Base-by-base conservation (phyloP, 1,140 invertebrate species). In the Achroia grisella region DNA sequence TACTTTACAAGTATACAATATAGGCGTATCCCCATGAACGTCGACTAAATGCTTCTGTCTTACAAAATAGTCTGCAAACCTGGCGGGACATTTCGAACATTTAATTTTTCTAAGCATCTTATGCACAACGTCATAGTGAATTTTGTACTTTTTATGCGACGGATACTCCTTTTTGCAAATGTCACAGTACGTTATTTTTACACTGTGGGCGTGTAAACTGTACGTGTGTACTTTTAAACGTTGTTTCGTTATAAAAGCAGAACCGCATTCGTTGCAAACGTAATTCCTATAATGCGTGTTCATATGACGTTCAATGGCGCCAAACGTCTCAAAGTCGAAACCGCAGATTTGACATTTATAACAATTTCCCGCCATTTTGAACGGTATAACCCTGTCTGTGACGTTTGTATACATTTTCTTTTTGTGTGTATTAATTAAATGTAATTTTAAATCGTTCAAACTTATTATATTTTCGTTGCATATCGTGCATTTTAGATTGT, bases 271-370 rank as follows among this genome's bases (percentile, higher is more conserved):
- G 8, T 74, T 66, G 39, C 75, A 79, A 0, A 69, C 58, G 32
- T 56, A 73, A 29, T 71, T 79, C 10, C 70, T 56, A n/a, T 59
- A 79, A 51, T 79, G 75, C 4, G 46, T 42, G 30, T 75, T 73
- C 74, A 78, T 78, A 27, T 78, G 74, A 9, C 62, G 45, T 37
- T 78, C 68, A 1, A 75, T 41, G 0, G 68, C 44, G 1, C 66
- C 64, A 27, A 78, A 73, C 0, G 59, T 65, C 23, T 71, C 53
- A 31, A 63, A 78, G 17, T 40, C 57, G 11, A 47, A 52, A 8
- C 56, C 49, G 30, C 74, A 77, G 6, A 52, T 57, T 31, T 66
- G 56, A 35, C 71, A 79, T 8, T 59, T 48, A 13, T 62, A 62
- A n/a, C 56, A 50, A 0, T 40, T 58, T 6, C 57, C 57, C 0